Percentiles rank a stretch among this genome's conserved stretches.
Evolutionary conservation across 23 tunicate genomes (phyloP).

Genomic region (Ciona savignyi): DNA sequence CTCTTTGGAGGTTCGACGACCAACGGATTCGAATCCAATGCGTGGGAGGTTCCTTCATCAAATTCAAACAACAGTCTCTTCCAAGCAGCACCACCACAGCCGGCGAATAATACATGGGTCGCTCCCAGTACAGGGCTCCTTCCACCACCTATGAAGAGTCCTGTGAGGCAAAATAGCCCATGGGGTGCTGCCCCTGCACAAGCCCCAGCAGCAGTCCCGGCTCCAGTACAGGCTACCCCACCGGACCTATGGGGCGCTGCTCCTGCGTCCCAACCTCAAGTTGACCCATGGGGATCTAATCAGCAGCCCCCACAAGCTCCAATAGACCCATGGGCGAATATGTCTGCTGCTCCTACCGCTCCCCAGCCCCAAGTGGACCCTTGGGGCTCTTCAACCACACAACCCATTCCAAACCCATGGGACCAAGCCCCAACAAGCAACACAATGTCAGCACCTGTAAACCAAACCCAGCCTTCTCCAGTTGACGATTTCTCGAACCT

Average conservation of each 20-base stretch:
- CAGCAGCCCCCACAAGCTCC: background rate
- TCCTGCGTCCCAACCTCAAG: background rate
- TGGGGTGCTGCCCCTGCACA: constrained; percentile 1
- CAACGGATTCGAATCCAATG: constrained; percentile 18
- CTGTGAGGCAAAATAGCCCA: constrained; percentile 10
- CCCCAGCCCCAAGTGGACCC: too few relatives aligned
- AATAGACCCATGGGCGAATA: background rate
- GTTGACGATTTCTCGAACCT: constrained; percentile 34
- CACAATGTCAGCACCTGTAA: background rate
- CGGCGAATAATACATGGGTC: background rate
- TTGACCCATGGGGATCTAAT: constrained; percentile 15
- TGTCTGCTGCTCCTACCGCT: background rate
- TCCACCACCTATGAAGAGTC: constrained; percentile 6
- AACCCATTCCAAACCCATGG: background rate
- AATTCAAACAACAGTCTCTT: constrained; percentile 7
- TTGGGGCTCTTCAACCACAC: background rate
- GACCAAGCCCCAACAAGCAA: background rate
- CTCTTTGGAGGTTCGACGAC: background rate
- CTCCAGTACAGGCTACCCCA: background rate
- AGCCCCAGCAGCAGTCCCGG: constrained; percentile 6
- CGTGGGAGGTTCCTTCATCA: constrained; percentile 17
- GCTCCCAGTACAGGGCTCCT: constrained; percentile 1
- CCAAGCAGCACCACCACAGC: constrained; percentile 2
- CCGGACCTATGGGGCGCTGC: constrained; percentile 36
- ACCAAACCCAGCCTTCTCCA: constrained; percentile 30